Percentiles rank a stretch among this genome's conserved stretches.
Conservation (phyloP, 2,113 vertebrate genomes). For the Brachionichthys hirsutus region DNA sequence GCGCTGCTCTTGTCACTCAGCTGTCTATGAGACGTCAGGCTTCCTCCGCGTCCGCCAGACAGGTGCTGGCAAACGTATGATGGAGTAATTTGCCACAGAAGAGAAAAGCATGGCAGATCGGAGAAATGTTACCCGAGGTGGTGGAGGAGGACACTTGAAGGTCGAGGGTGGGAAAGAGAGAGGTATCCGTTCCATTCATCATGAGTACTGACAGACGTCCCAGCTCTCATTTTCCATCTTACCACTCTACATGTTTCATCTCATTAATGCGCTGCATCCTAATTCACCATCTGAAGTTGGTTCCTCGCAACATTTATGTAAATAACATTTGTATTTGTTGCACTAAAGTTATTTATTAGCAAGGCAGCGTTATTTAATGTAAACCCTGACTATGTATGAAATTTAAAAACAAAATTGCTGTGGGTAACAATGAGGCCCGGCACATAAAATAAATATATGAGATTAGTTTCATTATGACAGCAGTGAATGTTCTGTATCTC, state of each 20-base stretch:
- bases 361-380: no score
- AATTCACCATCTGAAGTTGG: no score
- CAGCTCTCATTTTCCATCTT: constrained; percentile 28
- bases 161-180: constrained; percentile 35
- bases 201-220: constrained; percentile 58
- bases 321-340: no score
- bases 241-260: not conserved
- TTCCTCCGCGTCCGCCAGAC: constrained; percentile 48
- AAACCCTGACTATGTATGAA: no score
- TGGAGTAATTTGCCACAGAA: constrained; percentile 79
- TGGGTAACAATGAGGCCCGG: no score
- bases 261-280: no score
- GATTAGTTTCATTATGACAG: no score
- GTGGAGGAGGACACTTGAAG: constrained; percentile 29
- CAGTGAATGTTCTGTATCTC: no score
- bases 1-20: constrained; percentile 74
- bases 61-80: constrained; percentile 65
- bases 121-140: constrained; percentile 71
- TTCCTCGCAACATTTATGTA: no score
- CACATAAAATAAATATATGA: no score
- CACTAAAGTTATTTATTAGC: no score
- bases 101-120: constrained; percentile 58
- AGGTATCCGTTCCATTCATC: constrained; percentile 53
- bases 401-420: no score
- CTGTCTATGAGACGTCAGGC: constrained; percentile 71